phyloP scores from a whole-genome alignment of 2,113 vertebrate genomes.

The Aptenodytes forsteri region DNA sequence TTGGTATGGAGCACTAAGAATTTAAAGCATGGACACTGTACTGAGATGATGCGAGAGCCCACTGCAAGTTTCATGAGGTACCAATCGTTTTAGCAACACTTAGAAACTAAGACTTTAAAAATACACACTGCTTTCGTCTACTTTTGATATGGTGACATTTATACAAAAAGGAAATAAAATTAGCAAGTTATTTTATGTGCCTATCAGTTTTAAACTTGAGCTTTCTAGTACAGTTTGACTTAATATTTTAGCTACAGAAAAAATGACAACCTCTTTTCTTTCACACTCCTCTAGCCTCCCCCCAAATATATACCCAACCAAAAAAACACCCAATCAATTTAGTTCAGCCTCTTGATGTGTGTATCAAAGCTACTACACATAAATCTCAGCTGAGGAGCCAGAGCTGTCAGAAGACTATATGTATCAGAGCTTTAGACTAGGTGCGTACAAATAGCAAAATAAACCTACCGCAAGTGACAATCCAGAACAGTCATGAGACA shows the following conservation, averaged over 20 bases:
- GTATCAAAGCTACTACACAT: slow-evolving; percentile 80
- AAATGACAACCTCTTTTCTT: slow-evolving; percentile 14
- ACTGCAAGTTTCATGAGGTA: neutral
- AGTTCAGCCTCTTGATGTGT: slow-evolving; percentile 90
- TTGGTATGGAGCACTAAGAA: neutral
- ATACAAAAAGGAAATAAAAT: slow-evolving; percentile 2
- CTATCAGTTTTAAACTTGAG: slow-evolving; percentile 31
- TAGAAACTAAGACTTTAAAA: slow-evolving; percentile 9
- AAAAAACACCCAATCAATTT: slow-evolving; percentile 82
- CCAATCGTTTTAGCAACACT: neutral
- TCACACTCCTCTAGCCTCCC: neutral
- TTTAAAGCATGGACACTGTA: neutral
- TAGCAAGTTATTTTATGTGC: neutral
- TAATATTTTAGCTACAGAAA: slow-evolving; percentile 4
- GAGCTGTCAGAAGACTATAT: slow-evolving; percentile 85
- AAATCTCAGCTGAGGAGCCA: slow-evolving; percentile 81
- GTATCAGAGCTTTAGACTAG: slow-evolving; percentile 87
- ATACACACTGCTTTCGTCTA: neutral
- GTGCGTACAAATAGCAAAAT: slow-evolving; percentile 89
- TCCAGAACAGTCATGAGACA: slow-evolving; percentile 99
- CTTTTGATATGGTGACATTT: slow-evolving; percentile 33
- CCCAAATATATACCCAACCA: neutral
- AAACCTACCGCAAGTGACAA: slow-evolving; percentile 99
- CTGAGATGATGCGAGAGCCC: neutral
- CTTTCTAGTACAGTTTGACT: slow-evolving; percentile 71